Conservation (phyloP, 2,113 vertebrate species). For the Ancistrus triradiatus region DNA sequence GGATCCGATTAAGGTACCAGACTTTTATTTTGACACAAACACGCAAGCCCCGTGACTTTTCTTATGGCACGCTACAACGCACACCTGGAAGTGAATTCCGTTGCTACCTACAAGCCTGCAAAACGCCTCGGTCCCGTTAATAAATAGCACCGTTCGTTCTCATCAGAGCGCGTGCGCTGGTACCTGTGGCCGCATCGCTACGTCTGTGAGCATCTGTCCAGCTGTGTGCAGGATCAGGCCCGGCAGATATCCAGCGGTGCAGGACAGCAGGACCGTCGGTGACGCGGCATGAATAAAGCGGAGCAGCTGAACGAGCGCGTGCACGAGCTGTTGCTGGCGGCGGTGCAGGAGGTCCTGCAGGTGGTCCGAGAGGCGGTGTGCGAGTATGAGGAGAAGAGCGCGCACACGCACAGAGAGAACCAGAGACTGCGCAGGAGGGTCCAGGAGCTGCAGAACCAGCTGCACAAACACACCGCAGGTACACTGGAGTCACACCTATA, state of each 20-base stretch:
- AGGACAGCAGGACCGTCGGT: not conserved
- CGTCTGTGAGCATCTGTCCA: too few species aligned
- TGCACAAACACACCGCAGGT: conserved; percentile 29
- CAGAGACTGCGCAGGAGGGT: conserved; percentile 49
- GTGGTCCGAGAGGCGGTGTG: conserved; percentile 49
- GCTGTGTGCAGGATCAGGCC: too few species aligned
- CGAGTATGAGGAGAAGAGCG: conserved; percentile 50
- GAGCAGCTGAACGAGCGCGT: conserved; percentile 51
- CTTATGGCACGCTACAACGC: not conserved
- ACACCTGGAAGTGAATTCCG: conserved; percentile 10
- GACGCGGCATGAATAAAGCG: conserved; percentile 47
- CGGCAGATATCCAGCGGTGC: too few species aligned
- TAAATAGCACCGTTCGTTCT: too few species aligned
- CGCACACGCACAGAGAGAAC: conserved; percentile 48
- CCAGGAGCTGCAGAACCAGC: conserved; percentile 49
- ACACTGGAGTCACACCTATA: too few species aligned
- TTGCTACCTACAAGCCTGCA: too few species aligned
- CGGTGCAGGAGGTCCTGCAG: conserved; percentile 51
- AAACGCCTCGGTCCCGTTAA: too few species aligned
- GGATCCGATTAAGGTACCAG: too few species aligned
- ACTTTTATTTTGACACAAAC: too few species aligned
- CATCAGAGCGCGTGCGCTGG: too few species aligned
- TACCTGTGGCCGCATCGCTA: too few species aligned
- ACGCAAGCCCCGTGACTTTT: too few species aligned
- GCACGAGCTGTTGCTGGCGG: conserved; percentile 45